Percentiles rank a stretch among this genome's conserved stretches.
Evolutionary conservation across 2,888 invertebrate species (phyloP).

Genomic region (Pharmacophagus antenor): DNA sequence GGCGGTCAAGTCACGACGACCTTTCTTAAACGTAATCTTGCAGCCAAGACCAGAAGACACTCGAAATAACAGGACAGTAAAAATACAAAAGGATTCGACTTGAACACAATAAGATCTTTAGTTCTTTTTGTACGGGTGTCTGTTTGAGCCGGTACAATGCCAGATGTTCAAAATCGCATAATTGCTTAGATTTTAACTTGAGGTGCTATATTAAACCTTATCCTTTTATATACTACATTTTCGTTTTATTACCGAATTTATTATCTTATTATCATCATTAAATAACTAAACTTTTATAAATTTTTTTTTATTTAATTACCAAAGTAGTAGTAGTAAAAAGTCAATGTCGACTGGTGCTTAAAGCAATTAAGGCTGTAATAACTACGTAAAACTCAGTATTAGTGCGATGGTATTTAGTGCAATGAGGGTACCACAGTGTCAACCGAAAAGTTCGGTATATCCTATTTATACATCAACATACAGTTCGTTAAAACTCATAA

Average conservation of each 20-base stretch:
- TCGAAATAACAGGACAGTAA: conserved; percentile 21
- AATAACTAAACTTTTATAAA: conserved; percentile 5
- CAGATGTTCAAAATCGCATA: conserved; percentile 7
- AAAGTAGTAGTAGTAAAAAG: too few species aligned
- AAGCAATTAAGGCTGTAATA: too few species aligned
- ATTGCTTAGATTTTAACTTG: conserved; percentile 11
- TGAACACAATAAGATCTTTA: conserved; percentile 18
- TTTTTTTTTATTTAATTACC: too few species aligned
- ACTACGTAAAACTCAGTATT: too few species aligned
- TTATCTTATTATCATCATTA: neutral
- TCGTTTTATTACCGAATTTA: too few species aligned
- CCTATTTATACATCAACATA: too few species aligned
- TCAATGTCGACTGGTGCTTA: too few species aligned
- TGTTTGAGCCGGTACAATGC: conserved; percentile 7
- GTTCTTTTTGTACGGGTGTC: conserved; percentile 17
- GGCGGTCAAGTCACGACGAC: conserved; percentile 1
- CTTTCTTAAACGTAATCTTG: conserved; percentile 1
- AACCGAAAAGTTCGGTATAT: too few species aligned
- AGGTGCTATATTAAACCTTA: neutral
- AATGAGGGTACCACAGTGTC: too few species aligned
- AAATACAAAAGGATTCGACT: conserved; percentile 26
- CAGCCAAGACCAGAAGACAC: conserved; percentile 4
- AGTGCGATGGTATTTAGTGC: too few species aligned
- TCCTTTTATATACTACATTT: neutral
- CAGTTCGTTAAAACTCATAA: too few species aligned